phyloP scores from a whole-genome alignment of 1,140 invertebrate genomes.

The Saccostrea cuccullata region DNA sequence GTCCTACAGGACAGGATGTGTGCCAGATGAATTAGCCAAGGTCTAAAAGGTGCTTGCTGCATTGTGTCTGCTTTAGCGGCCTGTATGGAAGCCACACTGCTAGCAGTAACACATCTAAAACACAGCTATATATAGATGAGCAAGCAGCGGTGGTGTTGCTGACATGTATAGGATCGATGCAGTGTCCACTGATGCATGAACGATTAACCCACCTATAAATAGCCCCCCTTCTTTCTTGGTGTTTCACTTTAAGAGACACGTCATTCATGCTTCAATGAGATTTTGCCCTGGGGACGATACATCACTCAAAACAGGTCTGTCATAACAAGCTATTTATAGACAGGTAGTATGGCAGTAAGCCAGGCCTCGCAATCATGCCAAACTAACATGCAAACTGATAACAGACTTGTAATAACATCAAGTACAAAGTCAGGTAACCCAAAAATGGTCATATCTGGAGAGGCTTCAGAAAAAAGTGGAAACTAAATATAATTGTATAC shows the following conservation, averaged over 20 bases:
- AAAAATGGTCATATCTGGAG: not conserved
- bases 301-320: constrained; percentile 26
- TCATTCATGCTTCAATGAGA: constrained; percentile 30
- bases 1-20: not conserved
- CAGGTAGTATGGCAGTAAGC: constrained; percentile 19
- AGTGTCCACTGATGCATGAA: constrained; percentile 32
- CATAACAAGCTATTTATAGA: constrained; percentile 32
- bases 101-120: constrained; percentile 27
- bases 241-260: not conserved
- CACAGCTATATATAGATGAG: constrained; percentile 17
- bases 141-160: constrained; percentile 33
- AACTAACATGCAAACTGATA: constrained; percentile 7
- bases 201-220: constrained; percentile 26
- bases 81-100: constrained; percentile 19
- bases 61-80: constrained; percentile 34
- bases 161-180: constrained; percentile 34
- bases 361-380: constrained; percentile 10
- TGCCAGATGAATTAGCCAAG: constrained; percentile 19
- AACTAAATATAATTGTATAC: not conserved
- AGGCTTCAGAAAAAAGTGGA: not conserved
- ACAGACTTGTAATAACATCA: constrained; percentile 16
- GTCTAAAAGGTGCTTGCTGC: constrained; percentile 31
- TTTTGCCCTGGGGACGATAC: constrained; percentile 7
- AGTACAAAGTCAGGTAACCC: not conserved
- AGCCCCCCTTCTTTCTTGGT: not conserved